Percentiles rank a stretch among this genome's conserved stretches.
These are phyloP conservation scores for Mormyrops attenuatus DNA, from an alignment of 2,797 vertebrate species.

Conservation along the genomic window DNA sequence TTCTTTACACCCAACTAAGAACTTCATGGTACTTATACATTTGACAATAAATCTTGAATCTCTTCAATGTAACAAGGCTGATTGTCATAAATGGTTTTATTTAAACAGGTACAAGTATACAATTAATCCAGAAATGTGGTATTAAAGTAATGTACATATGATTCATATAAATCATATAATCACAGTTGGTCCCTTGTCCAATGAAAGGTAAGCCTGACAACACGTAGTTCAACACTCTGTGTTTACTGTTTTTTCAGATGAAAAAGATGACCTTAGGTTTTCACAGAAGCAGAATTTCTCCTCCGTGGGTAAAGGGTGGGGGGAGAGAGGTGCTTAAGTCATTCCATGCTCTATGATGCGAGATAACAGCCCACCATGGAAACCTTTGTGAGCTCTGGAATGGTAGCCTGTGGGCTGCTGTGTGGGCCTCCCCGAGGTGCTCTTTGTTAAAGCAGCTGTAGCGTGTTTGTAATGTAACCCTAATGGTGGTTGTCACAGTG, in stretches of 20 bases:
- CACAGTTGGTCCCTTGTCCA: neutral
- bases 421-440: neutral
- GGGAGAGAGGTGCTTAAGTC: neutral
- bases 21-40: neutral
- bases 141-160: neutral
- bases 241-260: neutral
- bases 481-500: constrained; percentile 16
- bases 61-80: neutral
- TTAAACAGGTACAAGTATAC: neutral
- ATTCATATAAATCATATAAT: neutral
- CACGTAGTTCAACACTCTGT: neutral
- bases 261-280: neutral
- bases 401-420: neutral
- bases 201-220: neutral
- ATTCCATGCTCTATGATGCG: neutral
- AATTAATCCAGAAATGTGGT: neutral
- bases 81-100: neutral
- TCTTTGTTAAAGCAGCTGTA: constrained; percentile 11
- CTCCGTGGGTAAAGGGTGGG: neutral
- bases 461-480: neutral
- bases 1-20: neutral
- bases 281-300: neutral
- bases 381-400: neutral
- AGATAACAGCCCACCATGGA: constrained; percentile 8
- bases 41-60: neutral